Conservation (phyloP, 1,140 invertebrate species). For the Drosophila dunni region DNA sequence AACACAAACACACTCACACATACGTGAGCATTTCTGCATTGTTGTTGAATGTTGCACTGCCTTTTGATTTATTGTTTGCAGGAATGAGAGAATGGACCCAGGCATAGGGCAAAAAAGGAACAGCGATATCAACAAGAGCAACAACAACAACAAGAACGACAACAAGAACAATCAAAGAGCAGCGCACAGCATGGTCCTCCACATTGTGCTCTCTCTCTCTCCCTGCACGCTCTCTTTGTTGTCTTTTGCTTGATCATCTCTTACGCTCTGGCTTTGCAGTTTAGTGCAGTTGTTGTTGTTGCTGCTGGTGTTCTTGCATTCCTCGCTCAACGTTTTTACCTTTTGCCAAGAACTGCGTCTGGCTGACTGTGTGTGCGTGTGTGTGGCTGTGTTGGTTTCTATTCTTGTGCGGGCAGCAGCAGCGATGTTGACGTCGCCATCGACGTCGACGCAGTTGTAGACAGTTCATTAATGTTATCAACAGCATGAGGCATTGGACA, state of each 20-base stretch:
- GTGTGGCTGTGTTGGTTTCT: slow-evolving; percentile 50
- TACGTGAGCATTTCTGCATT: slow-evolving; percentile 41
- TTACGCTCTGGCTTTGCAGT: slow-evolving; percentile 10
- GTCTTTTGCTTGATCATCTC: slow-evolving; percentile 7
- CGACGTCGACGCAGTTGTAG: slow-evolving; percentile 56
- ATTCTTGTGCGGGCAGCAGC: slow-evolving; percentile 68
- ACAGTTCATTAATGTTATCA: slow-evolving; percentile 80
- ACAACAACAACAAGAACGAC: slow-evolving; percentile 3
- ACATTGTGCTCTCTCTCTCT: slow-evolving; percentile 27
- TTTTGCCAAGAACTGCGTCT: slow-evolving; percentile 75
- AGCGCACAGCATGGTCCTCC: slow-evolving; percentile 32
- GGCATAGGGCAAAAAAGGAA: slow-evolving; percentile 31
- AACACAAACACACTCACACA: background rate
- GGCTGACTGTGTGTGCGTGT: slow-evolving; percentile 16
- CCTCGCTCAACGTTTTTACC: slow-evolving; percentile 59
- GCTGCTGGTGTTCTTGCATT: slow-evolving; percentile 58
- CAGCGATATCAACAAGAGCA: slow-evolving; percentile 16
- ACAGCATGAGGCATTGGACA: slow-evolving; percentile 51
- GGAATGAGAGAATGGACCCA: slow-evolving; percentile 55
- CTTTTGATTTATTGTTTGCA: slow-evolving; percentile 77
- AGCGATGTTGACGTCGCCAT: background rate
- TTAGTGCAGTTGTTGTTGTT: slow-evolving; percentile 23
- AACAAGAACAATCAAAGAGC: too few relatives aligned
- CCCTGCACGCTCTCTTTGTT: slow-evolving; percentile 2
- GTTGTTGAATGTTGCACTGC: slow-evolving; percentile 41